phyloP scores from a whole-genome alignment of 2,113 vertebrate genomes.

The Tychaedon coryphoeus region DNA sequence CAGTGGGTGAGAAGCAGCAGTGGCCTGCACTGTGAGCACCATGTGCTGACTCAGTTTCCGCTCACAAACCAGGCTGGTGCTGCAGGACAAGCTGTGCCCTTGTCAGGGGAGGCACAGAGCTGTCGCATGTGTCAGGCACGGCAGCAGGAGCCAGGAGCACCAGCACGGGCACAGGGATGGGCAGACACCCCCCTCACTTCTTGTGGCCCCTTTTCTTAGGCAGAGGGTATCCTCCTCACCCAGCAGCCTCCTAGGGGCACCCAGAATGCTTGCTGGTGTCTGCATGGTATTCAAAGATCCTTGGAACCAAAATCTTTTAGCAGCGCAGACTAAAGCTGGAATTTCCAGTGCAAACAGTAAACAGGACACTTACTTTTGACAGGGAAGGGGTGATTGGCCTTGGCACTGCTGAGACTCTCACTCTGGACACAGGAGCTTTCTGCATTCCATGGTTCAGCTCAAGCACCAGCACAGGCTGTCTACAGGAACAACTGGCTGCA shows the following conservation, averaged over 20 bases:
- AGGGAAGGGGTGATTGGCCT: background rate
- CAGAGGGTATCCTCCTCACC: background rate
- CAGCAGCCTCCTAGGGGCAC: background rate
- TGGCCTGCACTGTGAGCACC: background rate
- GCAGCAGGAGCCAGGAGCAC: background rate
- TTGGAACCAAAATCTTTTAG: background rate
- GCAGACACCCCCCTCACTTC: background rate
- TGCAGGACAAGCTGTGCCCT: background rate
- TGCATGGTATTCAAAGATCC: background rate
- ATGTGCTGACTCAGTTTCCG: background rate
- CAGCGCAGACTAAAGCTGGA: background rate
- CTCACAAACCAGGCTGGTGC: background rate
- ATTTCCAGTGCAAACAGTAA: conserved; percentile 4
- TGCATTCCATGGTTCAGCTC: background rate
- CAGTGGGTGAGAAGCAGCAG: background rate
- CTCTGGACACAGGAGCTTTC: background rate
- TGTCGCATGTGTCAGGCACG: background rate
- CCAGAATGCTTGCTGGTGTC: background rate
- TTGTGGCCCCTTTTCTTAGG: background rate
- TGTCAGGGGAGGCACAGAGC: background rate
- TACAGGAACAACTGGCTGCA: background rate
- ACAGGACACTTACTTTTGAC: background rate
- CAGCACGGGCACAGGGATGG: accelerated
- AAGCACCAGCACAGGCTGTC: background rate
- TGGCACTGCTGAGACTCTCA: background rate